These are phyloP conservation scores for Imbricaverruca yamaguchii DNA, from an alignment of 2,888 invertebrate species.

Conservation along the genomic window DNA sequence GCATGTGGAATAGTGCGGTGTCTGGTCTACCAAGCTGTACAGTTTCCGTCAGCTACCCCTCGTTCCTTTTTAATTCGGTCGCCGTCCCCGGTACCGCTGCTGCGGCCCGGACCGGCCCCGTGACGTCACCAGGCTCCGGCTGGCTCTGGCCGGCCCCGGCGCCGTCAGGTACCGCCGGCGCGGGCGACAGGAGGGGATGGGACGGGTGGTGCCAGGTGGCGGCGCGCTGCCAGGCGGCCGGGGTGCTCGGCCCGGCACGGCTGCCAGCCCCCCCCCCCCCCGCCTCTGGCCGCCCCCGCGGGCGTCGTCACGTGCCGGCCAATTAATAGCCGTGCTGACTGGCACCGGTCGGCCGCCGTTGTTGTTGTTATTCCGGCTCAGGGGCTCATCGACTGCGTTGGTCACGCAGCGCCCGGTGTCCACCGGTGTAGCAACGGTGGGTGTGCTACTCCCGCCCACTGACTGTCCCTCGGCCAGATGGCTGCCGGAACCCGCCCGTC, in stretches of 20 bases:
- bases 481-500: too few species aligned
- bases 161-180: neutral
- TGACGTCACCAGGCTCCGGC: neutral
- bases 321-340: neutral
- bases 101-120: neutral
- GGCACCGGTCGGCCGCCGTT: neutral
- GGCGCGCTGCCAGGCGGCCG: neutral
- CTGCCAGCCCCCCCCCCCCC: neutral
- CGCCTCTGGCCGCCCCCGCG: neutral
- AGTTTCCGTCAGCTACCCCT: too few species aligned
- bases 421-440: too few species aligned
- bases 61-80: too few species aligned
- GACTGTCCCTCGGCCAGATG: too few species aligned
- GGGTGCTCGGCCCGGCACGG: conserved; percentile 7
- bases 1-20: too few species aligned
- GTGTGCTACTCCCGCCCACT: too few species aligned
- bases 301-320: neutral
- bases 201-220: neutral
- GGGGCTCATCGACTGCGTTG: too few species aligned
- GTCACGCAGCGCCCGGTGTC: too few species aligned
- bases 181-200: neutral
- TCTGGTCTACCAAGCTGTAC: too few species aligned
- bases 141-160: neutral
- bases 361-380: neutral
- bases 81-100: too few species aligned